Conservation (phyloP, 2,113 vertebrate species). For the Leptosomus discolor region DNA sequence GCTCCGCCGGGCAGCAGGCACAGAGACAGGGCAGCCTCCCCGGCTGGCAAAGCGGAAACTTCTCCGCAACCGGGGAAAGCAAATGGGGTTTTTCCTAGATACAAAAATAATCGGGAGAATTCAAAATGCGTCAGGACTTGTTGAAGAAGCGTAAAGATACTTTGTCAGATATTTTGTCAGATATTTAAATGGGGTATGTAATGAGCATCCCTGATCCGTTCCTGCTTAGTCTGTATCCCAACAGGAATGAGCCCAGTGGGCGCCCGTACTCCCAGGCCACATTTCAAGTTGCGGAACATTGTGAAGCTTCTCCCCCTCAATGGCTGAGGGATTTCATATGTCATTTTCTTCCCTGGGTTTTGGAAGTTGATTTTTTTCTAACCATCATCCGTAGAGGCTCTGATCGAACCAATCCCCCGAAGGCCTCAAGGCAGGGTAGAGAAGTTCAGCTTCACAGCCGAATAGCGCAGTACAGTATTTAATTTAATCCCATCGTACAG, state of each 20-base stretch:
- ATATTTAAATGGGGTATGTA: neutral
- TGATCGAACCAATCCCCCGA: neutral
- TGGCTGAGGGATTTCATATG: neutral
- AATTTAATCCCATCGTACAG: neutral
- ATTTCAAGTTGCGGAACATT: neutral
- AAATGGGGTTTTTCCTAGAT: neutral
- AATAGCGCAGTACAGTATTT: neutral
- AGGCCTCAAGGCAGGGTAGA: neutral
- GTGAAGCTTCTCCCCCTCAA: neutral
- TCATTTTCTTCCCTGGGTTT: neutral
- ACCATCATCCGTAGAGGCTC: neutral
- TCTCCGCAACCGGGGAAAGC: neutral
- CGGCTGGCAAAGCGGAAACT: rapidly evolving
- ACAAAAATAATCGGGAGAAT: neutral
- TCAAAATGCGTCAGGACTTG: neutral
- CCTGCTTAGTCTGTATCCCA: neutral
- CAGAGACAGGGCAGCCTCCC: neutral
- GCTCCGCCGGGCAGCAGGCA: rapidly evolving
- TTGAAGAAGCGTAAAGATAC: neutral
- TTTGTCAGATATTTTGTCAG: neutral
- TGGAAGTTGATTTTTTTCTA: neutral
- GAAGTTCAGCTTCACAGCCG: neutral
- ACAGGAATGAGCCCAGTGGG: neutral
- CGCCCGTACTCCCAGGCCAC: neutral
- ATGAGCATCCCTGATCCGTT: neutral